phyloP scores from a whole-genome alignment of 1,140 invertebrate species.

The Drosophila sp. region DNA sequence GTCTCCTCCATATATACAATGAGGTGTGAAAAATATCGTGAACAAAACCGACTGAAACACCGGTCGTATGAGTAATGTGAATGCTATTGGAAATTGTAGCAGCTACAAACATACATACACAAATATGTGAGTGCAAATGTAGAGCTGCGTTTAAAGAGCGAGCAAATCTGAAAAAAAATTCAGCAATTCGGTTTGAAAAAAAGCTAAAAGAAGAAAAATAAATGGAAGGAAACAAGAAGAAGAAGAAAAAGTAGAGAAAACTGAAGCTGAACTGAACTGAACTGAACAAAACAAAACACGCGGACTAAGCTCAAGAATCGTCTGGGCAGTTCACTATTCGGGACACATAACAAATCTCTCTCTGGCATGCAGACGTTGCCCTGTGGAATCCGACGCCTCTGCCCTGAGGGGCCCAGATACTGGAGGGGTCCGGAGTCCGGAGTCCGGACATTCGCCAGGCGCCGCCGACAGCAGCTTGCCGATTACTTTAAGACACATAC shows the following conservation, averaged over 20 bases:
- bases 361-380: conserved; percentile 45
- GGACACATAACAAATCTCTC: conserved; percentile 43
- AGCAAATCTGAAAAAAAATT: conserved; percentile 5
- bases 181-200: conserved; percentile 2
- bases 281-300: conserved; percentile 29
- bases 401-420: conserved; percentile 33
- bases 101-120: background rate
- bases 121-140: too few species aligned
- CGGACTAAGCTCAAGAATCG: conserved; percentile 37
- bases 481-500: conserved; percentile 34
- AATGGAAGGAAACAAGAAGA: background rate
- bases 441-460: conserved; percentile 33
- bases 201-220: background rate
- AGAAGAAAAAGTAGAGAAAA: too few species aligned
- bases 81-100: conserved; percentile 9
- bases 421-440: conserved; percentile 32
- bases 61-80: conserved; percentile 23
- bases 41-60: conserved; percentile 16
- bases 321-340: conserved; percentile 42
- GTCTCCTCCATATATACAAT: conserved; percentile 3
- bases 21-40: conserved; percentile 13
- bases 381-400: conserved; percentile 48
- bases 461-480: conserved; percentile 45
- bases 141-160: conserved; percentile 11
- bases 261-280: conserved; percentile 21